Percentiles rank a stretch among this genome's conserved stretches.
Evolutionary conservation across 2,797 vertebrate species (phyloP).

Genomic region (Clamator glandarius): DNA sequence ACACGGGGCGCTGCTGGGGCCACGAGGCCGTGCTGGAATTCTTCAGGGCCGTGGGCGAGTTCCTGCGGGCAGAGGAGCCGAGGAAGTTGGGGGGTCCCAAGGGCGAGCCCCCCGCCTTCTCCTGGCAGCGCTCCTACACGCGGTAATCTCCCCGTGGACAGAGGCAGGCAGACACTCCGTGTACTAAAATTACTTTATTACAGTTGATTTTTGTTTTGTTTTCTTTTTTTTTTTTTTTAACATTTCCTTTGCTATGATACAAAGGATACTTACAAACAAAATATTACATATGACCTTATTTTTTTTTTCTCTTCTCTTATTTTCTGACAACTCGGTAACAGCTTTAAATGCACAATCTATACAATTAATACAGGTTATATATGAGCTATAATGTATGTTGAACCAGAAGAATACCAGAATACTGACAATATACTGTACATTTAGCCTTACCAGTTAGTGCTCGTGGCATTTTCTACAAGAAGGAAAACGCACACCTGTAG

Average conservation of each 20-base stretch:
- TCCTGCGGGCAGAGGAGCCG: conserved; percentile 82
- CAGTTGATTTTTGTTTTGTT: conserved; percentile 89
- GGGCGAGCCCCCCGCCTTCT: conserved; percentile 75
- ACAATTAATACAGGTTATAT: conserved; percentile 99
- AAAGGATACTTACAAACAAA: conserved; percentile 99
- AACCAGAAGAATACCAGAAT: conserved; percentile 91
- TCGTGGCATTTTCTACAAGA: conserved; percentile 74
- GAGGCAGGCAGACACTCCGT: conserved; percentile 64
- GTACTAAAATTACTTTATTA: conserved; percentile 99
- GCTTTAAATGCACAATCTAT: conserved; percentile 96
- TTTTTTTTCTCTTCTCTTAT: conserved; percentile 87
- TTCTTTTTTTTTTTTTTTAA: conserved; percentile 84
- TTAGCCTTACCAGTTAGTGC: conserved; percentile 80
- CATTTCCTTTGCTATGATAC: conserved; percentile 95
- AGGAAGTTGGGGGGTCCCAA: conserved; percentile 21
- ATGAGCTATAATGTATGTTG: conserved; percentile 94
- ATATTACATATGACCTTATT: conserved; percentile 96
- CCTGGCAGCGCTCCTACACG: conserved; percentile 89
- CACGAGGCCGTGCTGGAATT: conserved; percentile 84
- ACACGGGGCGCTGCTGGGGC: conserved; percentile 78
- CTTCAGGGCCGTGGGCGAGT: conserved; percentile 83
- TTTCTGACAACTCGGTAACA: conserved; percentile 95
- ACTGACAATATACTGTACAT: conserved; percentile 95
- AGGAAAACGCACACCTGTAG: conserved; percentile 81
- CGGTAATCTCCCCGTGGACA: conserved; percentile 40